Base-by-base conservation (phyloP, 2,113 vertebrate genomes). In the Tonatia bakeri region DNA sequence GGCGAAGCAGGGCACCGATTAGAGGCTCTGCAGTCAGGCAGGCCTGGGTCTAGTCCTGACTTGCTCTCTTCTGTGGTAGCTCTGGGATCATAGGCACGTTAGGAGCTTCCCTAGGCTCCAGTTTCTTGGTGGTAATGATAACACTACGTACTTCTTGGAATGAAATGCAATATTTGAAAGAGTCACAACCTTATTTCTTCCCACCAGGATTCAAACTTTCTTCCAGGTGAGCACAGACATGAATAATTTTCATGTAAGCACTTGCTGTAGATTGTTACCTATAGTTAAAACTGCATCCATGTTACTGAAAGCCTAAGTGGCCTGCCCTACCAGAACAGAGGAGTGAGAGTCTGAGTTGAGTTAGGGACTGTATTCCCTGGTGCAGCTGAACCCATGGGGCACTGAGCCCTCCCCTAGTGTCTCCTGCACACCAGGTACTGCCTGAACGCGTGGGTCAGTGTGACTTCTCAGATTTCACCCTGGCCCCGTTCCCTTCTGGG, bases 381-480 rank as follows among this genome's bases (percentile, higher is more conserved):
- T 73, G 26, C 47, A 72, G 28, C 19, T 73, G 90, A 93, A 88
- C 40, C 19, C 38, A 77, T 36, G 26, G 69, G 52, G 33, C 28
- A 26, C 65, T 12, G 26, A 64, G 52, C 38, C 45, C 56, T 56
- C 28, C 24, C 26, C 16, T 20, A 24, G 17, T 24, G 16, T 26
- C 5, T 4, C 38, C 52, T 69, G 16, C 56, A 43, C n/a, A 50
- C 26, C 19, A 84, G 70, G 36, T 76, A 17, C 17, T 43, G 3
- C 77, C 70, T 85, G 26, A 33, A 50, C 59, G 9, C 47, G 5
- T 50, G 45, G 70, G 45, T 87, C 61, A 65, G 2, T 24, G n/a
- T 85, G 70, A 22, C 52, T 91, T 97, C 91, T 96, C 67, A 75
- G 40, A 75, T 93, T 96, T 81, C 45, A 85, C 9, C 52, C 65